Conservation (phyloP, 2,888 invertebrate genomes). For the Gasteruption jaculator region DNA sequence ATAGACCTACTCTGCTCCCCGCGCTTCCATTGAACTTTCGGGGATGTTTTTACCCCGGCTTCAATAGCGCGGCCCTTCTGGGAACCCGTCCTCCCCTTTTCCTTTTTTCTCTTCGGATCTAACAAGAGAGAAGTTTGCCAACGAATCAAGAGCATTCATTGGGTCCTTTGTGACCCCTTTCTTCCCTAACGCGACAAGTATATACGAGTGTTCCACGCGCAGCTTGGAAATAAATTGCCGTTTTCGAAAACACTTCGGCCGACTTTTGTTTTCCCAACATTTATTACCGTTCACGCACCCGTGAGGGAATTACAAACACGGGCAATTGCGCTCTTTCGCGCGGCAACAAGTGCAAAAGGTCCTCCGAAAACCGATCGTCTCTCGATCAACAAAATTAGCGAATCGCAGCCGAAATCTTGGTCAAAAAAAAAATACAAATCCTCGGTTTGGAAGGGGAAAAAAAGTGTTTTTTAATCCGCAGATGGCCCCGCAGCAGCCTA, state of each 20-base stretch:
- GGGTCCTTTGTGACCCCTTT: constrained; percentile 22
- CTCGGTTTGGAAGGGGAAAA: constrained; percentile 19
- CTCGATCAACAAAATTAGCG: no score
- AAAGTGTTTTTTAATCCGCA: constrained; percentile 27
- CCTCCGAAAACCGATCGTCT: no score
- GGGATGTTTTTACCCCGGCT: no score
- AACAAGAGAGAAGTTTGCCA: no score
- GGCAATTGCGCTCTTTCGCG: constrained; percentile 5
- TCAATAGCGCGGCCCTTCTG: no score
- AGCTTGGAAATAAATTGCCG: constrained; percentile 29
- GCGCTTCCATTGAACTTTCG: no score
- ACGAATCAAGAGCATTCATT: constrained; percentile 16
- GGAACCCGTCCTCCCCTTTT: no score
- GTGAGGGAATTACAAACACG: neutral
- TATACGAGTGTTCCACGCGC: neutral
- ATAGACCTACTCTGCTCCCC: no score
- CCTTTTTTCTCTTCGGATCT: no score
- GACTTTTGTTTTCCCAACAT: constrained; percentile 5
- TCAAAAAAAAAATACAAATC: no score
- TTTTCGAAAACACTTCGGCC: constrained; percentile 32
- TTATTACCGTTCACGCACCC: neutral
- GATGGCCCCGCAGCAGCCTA: constrained; percentile 33
- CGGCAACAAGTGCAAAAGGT: constrained; percentile 1
- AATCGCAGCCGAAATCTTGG: no score
- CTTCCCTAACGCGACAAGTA: constrained; percentile 4